These are phyloP conservation scores for Lepus americanus DNA, from an alignment of 2,113 vertebrate species.

Conservation along the genomic window DNA sequence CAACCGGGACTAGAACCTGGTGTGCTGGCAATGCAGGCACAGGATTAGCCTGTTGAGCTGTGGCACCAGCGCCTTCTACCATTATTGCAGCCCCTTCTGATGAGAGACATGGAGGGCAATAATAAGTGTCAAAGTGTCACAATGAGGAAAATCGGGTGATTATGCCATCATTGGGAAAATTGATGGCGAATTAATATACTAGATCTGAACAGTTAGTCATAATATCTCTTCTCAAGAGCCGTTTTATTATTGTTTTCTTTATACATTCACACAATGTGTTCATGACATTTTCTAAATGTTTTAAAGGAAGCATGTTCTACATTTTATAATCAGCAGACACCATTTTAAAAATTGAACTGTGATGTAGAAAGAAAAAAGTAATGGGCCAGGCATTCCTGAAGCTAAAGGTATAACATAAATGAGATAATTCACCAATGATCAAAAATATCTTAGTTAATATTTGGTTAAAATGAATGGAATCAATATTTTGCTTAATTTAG, in stretches of 20 bases:
- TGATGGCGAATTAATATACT: background rate
- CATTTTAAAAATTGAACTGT: background rate
- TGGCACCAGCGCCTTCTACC: background rate
- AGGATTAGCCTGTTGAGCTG: no score
- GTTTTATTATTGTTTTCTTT: background rate
- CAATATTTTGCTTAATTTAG: slow-evolving; percentile 36
- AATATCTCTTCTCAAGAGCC: background rate
- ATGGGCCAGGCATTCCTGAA: background rate
- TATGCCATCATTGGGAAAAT: background rate
- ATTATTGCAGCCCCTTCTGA: background rate
- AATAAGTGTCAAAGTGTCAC: background rate
- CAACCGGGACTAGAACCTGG: no score
- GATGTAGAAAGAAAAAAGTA: background rate
- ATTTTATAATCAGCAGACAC: background rate
- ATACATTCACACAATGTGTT: background rate
- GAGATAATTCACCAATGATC: background rate
- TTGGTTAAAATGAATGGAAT: background rate
- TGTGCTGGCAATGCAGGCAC: no score
- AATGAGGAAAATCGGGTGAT: background rate
- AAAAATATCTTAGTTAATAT: background rate
- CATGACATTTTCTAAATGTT: background rate
- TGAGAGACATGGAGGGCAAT: background rate
- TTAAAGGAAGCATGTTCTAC: background rate
- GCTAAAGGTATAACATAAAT: background rate
- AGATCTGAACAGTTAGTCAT: background rate